These are phyloP conservation scores for Garra rufa DNA, from an alignment of 2,113 vertebrate genomes.

Conservation along the genomic window DNA sequence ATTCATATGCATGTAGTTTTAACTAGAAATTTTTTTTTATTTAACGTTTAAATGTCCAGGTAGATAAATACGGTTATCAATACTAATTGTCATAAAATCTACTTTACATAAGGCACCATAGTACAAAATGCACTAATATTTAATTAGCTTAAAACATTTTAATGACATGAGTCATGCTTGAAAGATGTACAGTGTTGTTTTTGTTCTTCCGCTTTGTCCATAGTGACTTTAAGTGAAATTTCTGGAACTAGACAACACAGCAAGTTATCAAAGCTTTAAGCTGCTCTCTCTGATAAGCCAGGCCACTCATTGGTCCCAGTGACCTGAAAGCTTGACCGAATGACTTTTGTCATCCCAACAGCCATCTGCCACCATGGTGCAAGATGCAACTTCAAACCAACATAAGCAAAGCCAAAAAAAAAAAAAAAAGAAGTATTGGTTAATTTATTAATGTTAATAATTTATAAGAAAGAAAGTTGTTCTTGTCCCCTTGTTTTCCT, in stretches of 20 bases:
- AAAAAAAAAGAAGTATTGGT: too few relatives aligned
- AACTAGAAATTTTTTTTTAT: not conserved
- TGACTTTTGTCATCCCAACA: slow-evolving; percentile 74
- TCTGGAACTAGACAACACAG: slow-evolving; percentile 52
- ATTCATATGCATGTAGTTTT: not conserved
- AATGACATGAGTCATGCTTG: not conserved
- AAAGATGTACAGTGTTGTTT: not conserved
- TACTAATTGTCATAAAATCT: too few relatives aligned
- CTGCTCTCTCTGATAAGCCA: slow-evolving; percentile 66
- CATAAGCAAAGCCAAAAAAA: not conserved
- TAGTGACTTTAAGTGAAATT: slow-evolving; percentile 47
- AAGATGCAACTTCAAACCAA: slow-evolving; percentile 60
- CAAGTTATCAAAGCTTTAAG: slow-evolving; percentile 65
- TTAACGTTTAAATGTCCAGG: not conserved
- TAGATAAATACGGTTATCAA: not conserved
- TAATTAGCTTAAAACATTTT: not conserved
- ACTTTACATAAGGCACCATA: too few relatives aligned
- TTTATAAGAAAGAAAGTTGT: not conserved
- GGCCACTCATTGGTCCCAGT: slow-evolving; percentile 59
- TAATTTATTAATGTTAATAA: not conserved
- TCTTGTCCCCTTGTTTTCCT: slow-evolving; percentile 59
- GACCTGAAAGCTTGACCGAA: slow-evolving; percentile 74
- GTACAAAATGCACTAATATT: not conserved
- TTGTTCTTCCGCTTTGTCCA: not conserved
- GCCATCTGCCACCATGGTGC: slow-evolving; percentile 75